Evolutionary conservation across 1,140 invertebrate genomes (phyloP), one percentile per base, ranked within the genome.

Genomic region (Thalassaphorura encarpata): DNA sequence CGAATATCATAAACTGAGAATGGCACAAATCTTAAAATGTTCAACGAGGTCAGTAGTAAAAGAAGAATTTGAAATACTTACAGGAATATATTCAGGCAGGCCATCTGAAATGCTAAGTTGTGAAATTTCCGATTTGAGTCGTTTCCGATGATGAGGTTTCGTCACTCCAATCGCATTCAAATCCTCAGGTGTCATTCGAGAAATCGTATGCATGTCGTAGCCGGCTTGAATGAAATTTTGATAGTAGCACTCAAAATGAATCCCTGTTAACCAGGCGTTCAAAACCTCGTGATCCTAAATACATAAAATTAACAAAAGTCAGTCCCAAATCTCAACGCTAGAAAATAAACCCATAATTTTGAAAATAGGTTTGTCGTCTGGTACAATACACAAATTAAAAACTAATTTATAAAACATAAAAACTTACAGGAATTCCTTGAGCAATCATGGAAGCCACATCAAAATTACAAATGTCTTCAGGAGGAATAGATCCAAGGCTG

Each of bases 131-230:
- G 89, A 82, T 75, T 97, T 98, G 61, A 99, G 78, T 65, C 86
- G 80, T 69, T 97, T 96, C 57, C 96, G 79, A 73, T 99, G 93
- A 71, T 91, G 87, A 29, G 97, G 96, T 74, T 98, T 96, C 67
- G 94, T 97, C 64, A 99, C 96, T 66, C 84, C 84, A 66, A 85
- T 80, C n/a, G 81, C 80, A 42, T 66, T 62, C 27, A 65, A 63
- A 68, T 80, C 91, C 75, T 98, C 94, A 0, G 96, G 95, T 19
- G 96, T 99, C 91, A 98, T 97, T 56, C 92, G 78, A 24, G 90
- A 89, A 66, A 98, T 94, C 0, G 95, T 98, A 21, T 90, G 84
- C 75, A 99, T 83, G 75, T 99, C 96, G 71, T 99, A 99, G 31
- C 95, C 96, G 39, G 95, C 91, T 21, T 87, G 81, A 45, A 92